Conservation (phyloP, 2,888 invertebrate genomes). For the Amphipoea oculea region DNA sequence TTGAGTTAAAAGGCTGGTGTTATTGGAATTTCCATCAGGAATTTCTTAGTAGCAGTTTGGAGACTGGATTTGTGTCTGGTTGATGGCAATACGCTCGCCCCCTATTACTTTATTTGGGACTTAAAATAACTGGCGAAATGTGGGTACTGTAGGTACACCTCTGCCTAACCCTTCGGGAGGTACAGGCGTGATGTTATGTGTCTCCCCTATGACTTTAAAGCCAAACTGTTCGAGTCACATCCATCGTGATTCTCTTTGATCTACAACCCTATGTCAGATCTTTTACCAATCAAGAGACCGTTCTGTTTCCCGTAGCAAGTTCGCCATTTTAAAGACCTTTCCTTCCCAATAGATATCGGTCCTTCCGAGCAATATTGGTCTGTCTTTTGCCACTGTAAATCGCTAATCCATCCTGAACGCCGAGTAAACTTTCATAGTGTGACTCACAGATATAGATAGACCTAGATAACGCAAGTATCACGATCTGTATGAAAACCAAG, state of each 20-base stretch:
- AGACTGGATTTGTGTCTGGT: background rate
- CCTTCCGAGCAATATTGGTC: too few species aligned
- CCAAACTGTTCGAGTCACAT: background rate
- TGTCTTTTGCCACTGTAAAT: too few species aligned
- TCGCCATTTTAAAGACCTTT: background rate
- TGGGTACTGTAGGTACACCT: too few species aligned
- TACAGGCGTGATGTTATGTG: too few species aligned
- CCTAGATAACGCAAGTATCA: too few species aligned
- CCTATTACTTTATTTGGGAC: background rate
- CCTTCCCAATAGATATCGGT: too few species aligned
- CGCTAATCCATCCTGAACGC: too few species aligned
- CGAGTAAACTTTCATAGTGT: too few species aligned
- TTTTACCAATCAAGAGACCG: too few species aligned
- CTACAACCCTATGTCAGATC: background rate
- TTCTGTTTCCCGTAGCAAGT: background rate
- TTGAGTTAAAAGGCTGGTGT: background rate
- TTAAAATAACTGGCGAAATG: background rate
- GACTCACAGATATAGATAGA: too few species aligned
- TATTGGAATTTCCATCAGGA: background rate
- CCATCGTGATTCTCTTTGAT: background rate
- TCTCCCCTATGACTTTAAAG: background rate
- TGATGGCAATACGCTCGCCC: background rate
- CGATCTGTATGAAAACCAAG: too few species aligned
- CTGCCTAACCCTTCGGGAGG: too few species aligned
- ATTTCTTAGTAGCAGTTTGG: background rate